These are phyloP conservation scores for Liolophura sinensis DNA, from an alignment of 1,140 invertebrate genomes.

Conservation along the genomic window DNA sequence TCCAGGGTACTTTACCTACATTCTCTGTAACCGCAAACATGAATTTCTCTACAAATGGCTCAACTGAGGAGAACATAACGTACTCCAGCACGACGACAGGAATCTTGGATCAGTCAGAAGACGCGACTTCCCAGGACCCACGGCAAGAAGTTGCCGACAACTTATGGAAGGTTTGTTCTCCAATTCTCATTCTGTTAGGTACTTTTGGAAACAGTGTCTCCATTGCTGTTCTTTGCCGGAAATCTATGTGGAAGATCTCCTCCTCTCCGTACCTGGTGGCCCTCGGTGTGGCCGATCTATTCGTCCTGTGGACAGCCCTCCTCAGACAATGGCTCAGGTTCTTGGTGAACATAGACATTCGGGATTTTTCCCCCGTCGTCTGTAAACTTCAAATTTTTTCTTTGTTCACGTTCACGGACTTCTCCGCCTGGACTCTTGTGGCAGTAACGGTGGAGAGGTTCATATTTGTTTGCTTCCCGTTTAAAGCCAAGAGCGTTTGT, in stretches of 20 bases:
- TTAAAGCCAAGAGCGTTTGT: conserved; percentile 22
- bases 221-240: conserved; percentile 20
- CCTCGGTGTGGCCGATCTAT: conserved; percentile 25
- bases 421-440: conserved; percentile 35
- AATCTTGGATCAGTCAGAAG: too few relatives aligned
- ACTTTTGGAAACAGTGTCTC: conserved; percentile 29
- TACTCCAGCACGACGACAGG: too few relatives aligned
- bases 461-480: conserved; percentile 28
- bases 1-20: too few relatives aligned
- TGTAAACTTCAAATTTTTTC: conserved; percentile 33
- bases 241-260: conserved; percentile 13
- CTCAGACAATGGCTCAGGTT: conserved; percentile 26
- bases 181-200: conserved; percentile 25
- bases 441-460: conserved; percentile 39
- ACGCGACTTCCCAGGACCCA: background rate
- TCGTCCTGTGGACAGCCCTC: conserved; percentile 32
- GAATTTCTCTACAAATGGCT: too few relatives aligned
- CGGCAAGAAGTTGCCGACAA: background rate
- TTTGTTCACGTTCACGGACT: conserved; percentile 28
- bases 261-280: conserved; percentile 23
- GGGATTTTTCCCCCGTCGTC: conserved; percentile 5
- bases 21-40: too few relatives aligned
- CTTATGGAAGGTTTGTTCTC: conserved; percentile 23
- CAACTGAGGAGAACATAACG: too few relatives aligned
- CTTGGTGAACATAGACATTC: conserved; percentile 19